phyloP scores from a whole-genome alignment of 2,888 invertebrate species.

The Nymphalis c-album region DNA sequence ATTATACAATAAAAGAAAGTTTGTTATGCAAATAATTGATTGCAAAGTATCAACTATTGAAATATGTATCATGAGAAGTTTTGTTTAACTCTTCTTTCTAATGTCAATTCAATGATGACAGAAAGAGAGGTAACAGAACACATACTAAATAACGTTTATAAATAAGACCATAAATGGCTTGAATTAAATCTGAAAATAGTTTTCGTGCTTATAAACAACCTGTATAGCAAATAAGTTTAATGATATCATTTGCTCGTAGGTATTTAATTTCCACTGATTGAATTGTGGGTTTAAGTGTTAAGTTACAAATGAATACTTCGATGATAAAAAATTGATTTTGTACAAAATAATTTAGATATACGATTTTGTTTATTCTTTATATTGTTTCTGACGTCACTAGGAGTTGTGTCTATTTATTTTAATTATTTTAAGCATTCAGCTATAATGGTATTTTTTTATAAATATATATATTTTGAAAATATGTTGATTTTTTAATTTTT shows the following conservation, averaged over 20 bases:
- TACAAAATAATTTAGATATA: constrained; percentile 15
- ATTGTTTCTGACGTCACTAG: background rate
- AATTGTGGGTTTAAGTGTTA: background rate
- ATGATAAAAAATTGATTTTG: constrained; percentile 5
- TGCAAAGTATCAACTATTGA: no score
- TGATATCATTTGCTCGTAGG: background rate
- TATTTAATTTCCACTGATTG: background rate
- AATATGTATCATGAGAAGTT: no score
- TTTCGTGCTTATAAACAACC: no score
- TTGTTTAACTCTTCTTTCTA: no score
- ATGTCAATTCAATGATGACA: no score
- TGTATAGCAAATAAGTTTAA: no score
- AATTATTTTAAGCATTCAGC: background rate
- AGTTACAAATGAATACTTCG: background rate
- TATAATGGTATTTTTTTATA: background rate
- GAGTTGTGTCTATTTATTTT: constrained; percentile 3
- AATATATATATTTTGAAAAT: constrained; percentile 3
- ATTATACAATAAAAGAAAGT: no score
- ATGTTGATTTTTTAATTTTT: background rate
- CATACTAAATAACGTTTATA: no score
- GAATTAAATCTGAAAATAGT: no score
- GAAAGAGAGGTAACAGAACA: no score
- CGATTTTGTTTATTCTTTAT: background rate
- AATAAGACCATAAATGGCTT: no score
- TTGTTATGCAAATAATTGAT: no score